phyloP scores from a whole-genome alignment of 2,113 vertebrate genomes.

The Peromyscus leucopus region DNA sequence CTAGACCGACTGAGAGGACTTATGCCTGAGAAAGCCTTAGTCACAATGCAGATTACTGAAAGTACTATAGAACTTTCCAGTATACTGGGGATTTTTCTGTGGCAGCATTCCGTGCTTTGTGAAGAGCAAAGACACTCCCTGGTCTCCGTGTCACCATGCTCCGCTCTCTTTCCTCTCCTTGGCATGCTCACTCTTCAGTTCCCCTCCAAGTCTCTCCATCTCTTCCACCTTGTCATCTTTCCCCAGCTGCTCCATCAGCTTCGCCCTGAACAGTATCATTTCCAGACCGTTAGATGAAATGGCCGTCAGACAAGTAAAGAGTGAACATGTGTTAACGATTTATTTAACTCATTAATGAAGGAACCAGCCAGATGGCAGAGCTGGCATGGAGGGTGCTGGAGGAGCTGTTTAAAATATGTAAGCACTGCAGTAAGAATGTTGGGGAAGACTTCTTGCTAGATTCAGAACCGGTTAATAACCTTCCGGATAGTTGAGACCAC shows the following conservation, averaged over 20 bases:
- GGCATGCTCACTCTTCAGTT: neutral
- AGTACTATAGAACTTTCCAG: neutral
- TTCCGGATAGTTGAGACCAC: neutral
- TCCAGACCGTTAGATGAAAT: conserved; percentile 53
- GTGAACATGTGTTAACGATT: conserved; percentile 46
- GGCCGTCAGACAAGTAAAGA: neutral
- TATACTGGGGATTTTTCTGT: neutral
- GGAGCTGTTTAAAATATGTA: conserved; percentile 16
- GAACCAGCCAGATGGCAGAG: conserved; percentile 33
- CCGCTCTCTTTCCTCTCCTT: neutral
- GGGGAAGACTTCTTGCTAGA: conserved; percentile 50
- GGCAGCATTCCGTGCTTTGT: neutral
- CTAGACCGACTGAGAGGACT: neutral
- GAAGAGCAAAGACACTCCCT: neutral
- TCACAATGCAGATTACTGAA: neutral
- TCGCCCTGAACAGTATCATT: neutral
- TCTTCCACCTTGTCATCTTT: neutral
- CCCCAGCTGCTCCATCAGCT: neutral
- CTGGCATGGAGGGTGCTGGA: neutral
- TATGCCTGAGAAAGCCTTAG: neutral
- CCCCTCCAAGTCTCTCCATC: neutral
- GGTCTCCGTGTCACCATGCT: neutral
- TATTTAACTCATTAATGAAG: conserved; percentile 55
- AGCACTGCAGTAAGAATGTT: conserved; percentile 21
- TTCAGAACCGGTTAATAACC: neutral